Base-by-base conservation (phyloP, 2,113 vertebrate species). In the Pogona vitticeps region DNA sequence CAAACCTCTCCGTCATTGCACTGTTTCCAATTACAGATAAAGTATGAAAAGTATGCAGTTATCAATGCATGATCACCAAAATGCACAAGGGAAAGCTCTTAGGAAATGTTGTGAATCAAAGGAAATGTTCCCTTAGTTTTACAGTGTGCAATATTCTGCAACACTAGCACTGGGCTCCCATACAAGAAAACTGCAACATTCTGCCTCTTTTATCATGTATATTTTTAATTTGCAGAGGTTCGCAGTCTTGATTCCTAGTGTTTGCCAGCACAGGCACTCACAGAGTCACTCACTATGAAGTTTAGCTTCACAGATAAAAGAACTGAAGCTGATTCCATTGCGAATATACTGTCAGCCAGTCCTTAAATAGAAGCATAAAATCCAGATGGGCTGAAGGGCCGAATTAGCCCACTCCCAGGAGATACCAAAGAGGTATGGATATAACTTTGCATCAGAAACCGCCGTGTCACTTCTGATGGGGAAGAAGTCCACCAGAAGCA, bases 21-120 rank as follows among this genome's bases (percentile, higher is more conserved):
- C 52, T 84, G 23, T 78, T 87, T 82, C 89, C 68, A 91, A 86
- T 33, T 86, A 90, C 3, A 31, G 79, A 0, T 80, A 87, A 83
- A 83, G 65, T 86, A 80, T 73, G 81, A 52, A 87, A 92, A 12
- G 33, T n/a, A 86, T 72, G 36, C 3, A 84, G 33, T 9, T 80
- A 33, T 18, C 3, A 46, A 26, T 1, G 92, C 18, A 65, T 2
- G 77, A 81, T 13, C 0, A 33, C 56, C 12, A 82, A 0, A 26
- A 90, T 14, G 3, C 40, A 73, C 14, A 88, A 80, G 21, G 33
- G 26, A 83, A 70, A 75, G n/a, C 6, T 1, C 12, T n/a, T 0
- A 80, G 31, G 71, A 80, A 82, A 83, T 2, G 31, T 31, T 7
- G 46, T 42, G 10, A 63, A 33, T 10, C n/a, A 63, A 3, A 8